Conservation (phyloP, 2,113 vertebrate genomes). For the Callaeas wilsoni region DNA sequence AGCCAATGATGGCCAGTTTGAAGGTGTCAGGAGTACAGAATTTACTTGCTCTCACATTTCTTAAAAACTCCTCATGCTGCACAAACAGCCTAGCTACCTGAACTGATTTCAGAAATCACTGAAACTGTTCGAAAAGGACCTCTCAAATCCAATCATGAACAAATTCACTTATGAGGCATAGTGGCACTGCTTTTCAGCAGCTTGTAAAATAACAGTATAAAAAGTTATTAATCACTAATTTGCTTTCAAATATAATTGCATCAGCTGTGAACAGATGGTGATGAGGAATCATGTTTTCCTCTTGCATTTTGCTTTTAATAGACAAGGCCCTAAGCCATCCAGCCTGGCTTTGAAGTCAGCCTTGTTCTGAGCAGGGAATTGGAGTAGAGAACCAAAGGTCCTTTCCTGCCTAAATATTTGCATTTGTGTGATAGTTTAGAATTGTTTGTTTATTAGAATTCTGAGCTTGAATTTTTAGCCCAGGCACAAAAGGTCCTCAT, state of each 20-base stretch:
- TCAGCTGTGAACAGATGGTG: background rate
- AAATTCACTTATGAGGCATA: background rate
- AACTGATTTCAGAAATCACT: background rate
- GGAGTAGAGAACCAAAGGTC: background rate
- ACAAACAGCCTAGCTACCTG: background rate
- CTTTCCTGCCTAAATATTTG: background rate
- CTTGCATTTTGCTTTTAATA: background rate
- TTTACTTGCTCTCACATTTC: background rate
- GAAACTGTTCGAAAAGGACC: background rate
- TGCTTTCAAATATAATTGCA: background rate
- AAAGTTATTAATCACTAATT: background rate
- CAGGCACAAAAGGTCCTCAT: background rate
- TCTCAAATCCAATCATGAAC: background rate
- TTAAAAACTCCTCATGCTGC: background rate
- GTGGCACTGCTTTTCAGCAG: background rate
- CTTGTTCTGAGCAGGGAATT: background rate
- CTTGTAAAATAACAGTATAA: background rate
- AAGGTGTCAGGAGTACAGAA: background rate
- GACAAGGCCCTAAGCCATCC: background rate
- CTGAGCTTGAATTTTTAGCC: background rate
- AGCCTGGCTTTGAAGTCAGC: background rate
- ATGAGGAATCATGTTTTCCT: background rate
- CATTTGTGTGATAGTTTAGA: background rate
- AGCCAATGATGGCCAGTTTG: background rate
- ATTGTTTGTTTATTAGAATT: background rate